A percentile compares a stretch with the other conserved stretches of the same genome.
Conservation (phyloP, 2,888 invertebrate genomes). For the Lagria hirta region DNA sequence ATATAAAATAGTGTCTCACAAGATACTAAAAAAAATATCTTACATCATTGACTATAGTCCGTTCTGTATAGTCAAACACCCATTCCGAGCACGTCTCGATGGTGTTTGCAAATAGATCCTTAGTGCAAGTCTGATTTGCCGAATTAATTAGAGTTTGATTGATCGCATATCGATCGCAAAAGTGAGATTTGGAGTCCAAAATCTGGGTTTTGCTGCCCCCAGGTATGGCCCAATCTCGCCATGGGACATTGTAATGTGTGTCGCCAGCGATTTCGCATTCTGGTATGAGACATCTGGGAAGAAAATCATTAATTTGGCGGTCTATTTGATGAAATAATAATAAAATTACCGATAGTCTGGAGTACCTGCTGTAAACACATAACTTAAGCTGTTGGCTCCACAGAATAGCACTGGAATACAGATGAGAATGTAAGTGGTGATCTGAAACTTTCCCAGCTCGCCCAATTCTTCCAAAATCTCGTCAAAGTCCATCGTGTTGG, state of each 20-base stretch:
- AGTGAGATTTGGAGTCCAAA: conserved; percentile 44
- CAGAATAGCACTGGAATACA: conserved; percentile 63
- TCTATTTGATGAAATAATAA: conserved; percentile 12
- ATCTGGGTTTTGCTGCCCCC: conserved; percentile 32
- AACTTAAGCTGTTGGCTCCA: conserved; percentile 63
- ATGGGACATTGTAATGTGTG: conserved; percentile 50
- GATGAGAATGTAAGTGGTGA: conserved; percentile 58
- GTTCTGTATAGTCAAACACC: conserved; percentile 57
- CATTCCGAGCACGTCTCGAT: conserved; percentile 55
- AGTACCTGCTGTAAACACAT: conserved; percentile 63
- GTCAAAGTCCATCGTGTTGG: conserved; percentile 61
- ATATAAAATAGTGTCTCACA: too few relatives aligned
- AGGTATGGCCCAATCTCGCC: conserved; percentile 59
- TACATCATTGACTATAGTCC: conserved; percentile 62
- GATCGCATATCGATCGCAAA: conserved; percentile 46
- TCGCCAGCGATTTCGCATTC: conserved; percentile 56
- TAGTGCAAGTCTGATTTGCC: conserved; percentile 44
- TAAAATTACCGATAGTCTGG: conserved; percentile 59
- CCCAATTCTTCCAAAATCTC: conserved; percentile 62
- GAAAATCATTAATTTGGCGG: conserved; percentile 20
- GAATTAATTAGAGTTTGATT: conserved; percentile 36
- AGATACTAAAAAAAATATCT: too few relatives aligned
- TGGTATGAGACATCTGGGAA: conserved; percentile 60
- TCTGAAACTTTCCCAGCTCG: conserved; percentile 62
- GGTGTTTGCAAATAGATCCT: conserved; percentile 49